These are phyloP conservation scores for Carpatolechia fugitivella DNA, from an alignment of 2,888 invertebrate genomes.

Conservation along the genomic window DNA sequence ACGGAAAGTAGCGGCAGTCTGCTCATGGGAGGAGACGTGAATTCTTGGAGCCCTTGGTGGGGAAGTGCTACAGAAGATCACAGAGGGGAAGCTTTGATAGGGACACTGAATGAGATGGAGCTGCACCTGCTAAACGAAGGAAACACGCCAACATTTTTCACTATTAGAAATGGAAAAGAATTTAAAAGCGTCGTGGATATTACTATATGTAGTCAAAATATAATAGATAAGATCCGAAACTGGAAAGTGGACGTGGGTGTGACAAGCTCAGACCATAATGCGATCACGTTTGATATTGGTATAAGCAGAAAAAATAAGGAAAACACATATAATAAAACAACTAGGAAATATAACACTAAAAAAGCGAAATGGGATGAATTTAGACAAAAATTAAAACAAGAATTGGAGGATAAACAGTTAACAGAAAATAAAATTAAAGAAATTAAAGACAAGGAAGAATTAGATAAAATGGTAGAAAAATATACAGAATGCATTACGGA, in stretches of 20 bases:
- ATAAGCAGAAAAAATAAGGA: background rate
- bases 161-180: background rate
- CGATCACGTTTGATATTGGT: too few relatives aligned
- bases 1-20: background rate
- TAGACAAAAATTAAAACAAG: background rate
- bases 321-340: background rate
- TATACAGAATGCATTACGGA: background rate
- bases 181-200: background rate
- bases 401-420: background rate
- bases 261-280: conserved; percentile 20
- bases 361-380: too few relatives aligned
- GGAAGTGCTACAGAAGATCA: conserved; percentile 18
- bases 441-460: background rate
- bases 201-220: background rate
- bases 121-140: conserved; percentile 17
- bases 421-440: too few relatives aligned
- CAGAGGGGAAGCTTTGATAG: conserved; percentile 18
- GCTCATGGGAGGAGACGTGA: background rate
- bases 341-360: too few relatives aligned
- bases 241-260: conserved; percentile 17
- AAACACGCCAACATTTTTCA: conserved; percentile 17
- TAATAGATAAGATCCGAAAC: conserved; percentile 12
- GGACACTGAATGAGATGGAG: conserved; percentile 8
- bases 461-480: conserved; percentile 3
- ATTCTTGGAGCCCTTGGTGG: conserved; percentile 21